These are phyloP conservation scores for Idaea dimidiata DNA, from an alignment of 2,888 invertebrate genomes.

Conservation along the genomic window DNA sequence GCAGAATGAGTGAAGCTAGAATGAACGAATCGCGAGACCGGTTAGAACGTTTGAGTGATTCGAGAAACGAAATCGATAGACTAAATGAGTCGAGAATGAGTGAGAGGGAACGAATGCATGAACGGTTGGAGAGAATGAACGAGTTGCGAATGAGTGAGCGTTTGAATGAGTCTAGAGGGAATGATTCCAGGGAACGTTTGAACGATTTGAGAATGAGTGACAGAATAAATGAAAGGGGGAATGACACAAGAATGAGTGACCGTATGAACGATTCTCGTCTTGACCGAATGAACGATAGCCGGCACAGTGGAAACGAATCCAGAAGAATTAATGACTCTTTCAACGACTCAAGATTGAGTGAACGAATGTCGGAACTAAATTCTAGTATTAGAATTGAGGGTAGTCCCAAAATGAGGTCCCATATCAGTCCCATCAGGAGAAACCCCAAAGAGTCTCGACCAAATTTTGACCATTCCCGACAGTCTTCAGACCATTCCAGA, in stretches of 20 bases:
- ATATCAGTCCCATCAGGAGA: constrained; percentile 57
- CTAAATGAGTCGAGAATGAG: constrained; percentile 52
- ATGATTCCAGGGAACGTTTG: constrained; percentile 20
- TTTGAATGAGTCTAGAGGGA: constrained; percentile 11
- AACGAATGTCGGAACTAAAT: constrained; percentile 60
- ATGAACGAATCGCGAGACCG: constrained; percentile 30
- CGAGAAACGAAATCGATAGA: constrained; percentile 39
- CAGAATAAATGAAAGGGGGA: constrained; percentile 33
- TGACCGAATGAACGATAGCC: constrained; percentile 19
- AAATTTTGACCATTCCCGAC: constrained; percentile 18
- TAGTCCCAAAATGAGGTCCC: constrained; percentile 62
- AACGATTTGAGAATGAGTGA: constrained; percentile 26
- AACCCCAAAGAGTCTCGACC: background rate
- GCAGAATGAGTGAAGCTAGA: constrained; percentile 40
- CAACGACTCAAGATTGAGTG: constrained; percentile 22
- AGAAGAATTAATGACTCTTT: constrained; percentile 30
- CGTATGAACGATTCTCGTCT: constrained; percentile 33
- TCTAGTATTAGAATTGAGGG: constrained; percentile 64
- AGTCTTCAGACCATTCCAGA: constrained; percentile 8
- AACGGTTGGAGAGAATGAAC: constrained; percentile 33
- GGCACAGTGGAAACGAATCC: constrained; percentile 16
- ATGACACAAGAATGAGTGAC: constrained; percentile 33
- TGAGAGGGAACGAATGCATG: constrained; percentile 34
- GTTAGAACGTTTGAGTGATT: constrained; percentile 29
- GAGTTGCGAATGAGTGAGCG: constrained; percentile 18